These are phyloP conservation scores for Rhinichthys klamathensis DNA, from an alignment of 2,113 vertebrate species.

Conservation along the genomic window DNA sequence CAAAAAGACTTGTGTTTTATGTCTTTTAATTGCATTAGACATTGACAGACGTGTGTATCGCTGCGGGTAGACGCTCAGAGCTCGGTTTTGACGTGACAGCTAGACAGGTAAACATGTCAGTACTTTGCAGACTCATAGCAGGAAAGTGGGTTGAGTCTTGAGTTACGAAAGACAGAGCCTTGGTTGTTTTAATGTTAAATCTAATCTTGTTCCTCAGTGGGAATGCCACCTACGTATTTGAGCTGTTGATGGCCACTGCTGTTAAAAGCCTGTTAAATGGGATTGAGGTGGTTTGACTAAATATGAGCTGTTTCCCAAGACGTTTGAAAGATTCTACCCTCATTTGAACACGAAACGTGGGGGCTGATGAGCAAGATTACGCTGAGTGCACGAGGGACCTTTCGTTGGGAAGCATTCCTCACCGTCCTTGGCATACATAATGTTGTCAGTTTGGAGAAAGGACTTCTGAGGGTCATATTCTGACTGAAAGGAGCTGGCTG, in stretches of 20 bases:
- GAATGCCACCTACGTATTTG: conserved; percentile 38
- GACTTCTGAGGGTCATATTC: conserved; percentile 49
- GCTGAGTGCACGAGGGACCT: conserved; percentile 30
- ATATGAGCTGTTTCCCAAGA: conserved; percentile 26
- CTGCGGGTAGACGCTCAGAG: conserved; percentile 16
- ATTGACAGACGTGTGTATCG: conserved; percentile 32
- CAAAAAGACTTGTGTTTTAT: neutral
- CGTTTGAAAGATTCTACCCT: conserved; percentile 21
- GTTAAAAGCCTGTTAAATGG: conserved; percentile 6
- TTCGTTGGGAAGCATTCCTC: conserved; percentile 37
- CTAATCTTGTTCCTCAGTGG: conserved; percentile 39
- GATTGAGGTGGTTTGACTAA: conserved; percentile 42
- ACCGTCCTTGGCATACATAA: conserved; percentile 40
- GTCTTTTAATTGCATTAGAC: conserved; percentile 28
- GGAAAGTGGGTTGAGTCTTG: conserved; percentile 32
- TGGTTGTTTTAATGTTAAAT: conserved; percentile 39
- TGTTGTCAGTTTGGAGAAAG: conserved; percentile 34
- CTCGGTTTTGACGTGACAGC: conserved; percentile 20
- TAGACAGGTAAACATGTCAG: conserved; percentile 38
- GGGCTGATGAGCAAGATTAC: conserved; percentile 34
- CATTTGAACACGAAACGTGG: conserved; percentile 15
- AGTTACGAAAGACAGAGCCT: neutral
- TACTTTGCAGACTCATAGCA: conserved; percentile 24
- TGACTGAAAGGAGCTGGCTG: conserved; percentile 48
- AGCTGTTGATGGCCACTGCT: conserved; percentile 38